phyloP scores from a whole-genome alignment of 2,888 invertebrate genomes.

The Branchellion lobata region DNA sequence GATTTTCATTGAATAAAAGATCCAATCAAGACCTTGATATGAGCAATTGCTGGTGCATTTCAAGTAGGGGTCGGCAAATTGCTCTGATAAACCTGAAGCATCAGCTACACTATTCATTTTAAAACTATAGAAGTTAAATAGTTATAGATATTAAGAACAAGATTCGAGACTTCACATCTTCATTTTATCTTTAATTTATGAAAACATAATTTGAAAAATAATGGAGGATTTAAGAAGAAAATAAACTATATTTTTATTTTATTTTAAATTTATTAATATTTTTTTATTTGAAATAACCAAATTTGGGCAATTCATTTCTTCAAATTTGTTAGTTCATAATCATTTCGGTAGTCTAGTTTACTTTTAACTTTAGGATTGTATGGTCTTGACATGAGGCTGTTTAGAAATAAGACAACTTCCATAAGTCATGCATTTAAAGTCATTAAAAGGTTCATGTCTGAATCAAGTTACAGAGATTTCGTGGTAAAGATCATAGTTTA shows the following conservation, averaged over 20 bases:
- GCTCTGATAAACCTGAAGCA: background rate
- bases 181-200: background rate
- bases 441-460: background rate
- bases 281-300: too few relatives aligned
- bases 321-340: background rate
- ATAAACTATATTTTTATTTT: too few relatives aligned
- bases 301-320: too few relatives aligned
- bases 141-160: background rate
- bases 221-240: background rate
- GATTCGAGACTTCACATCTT: background rate
- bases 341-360: background rate
- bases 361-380: background rate
- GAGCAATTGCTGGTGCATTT: background rate
- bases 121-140: background rate
- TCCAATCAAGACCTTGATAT: background rate
- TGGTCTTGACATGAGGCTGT: background rate
- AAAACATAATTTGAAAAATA: background rate
- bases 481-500: too few relatives aligned
- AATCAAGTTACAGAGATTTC: background rate
- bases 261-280: too few relatives aligned
- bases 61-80: background rate
- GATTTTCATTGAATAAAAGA: too few relatives aligned
- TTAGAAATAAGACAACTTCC: background rate
- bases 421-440: background rate
- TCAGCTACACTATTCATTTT: background rate